phyloP scores from a whole-genome alignment of 2,113 vertebrate genomes.

The Sturnira hondurensis region DNA sequence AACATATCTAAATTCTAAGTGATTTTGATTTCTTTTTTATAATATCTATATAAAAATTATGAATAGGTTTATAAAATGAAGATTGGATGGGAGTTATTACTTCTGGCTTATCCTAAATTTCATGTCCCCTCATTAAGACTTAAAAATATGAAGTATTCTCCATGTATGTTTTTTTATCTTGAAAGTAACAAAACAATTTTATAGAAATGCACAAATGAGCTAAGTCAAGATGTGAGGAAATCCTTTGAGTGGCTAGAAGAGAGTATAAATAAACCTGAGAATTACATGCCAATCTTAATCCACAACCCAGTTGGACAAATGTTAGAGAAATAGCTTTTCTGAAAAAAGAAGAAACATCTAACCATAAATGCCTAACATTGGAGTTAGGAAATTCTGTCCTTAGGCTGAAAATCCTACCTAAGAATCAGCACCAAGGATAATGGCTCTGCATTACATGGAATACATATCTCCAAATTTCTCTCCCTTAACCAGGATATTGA shows the following conservation, averaged over 20 bases:
- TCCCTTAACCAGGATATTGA: neutral
- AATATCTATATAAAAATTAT: neutral
- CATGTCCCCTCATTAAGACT: neutral
- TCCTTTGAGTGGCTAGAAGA: neutral
- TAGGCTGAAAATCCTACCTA: neutral
- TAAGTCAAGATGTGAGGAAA: slow-evolving; percentile 21
- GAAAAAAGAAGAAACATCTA: neutral
- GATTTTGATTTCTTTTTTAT: neutral
- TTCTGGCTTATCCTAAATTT: neutral
- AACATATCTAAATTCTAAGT: neutral
- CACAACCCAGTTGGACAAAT: neutral
- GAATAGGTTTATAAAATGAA: neutral
- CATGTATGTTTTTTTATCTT: neutral
- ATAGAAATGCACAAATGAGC: neutral
- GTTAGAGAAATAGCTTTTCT: neutral
- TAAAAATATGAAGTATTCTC: neutral
- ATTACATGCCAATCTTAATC: neutral
- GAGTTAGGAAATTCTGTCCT: neutral
- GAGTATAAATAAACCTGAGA: neutral
- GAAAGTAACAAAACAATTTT: neutral
- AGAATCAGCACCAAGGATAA: neutral
- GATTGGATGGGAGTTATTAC: neutral
- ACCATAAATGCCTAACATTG: neutral
- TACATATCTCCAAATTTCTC: neutral
- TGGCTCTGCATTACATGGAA: neutral